These are phyloP conservation scores for Hoplodrina blanda DNA, from an alignment of 2,888 invertebrate species.

Conservation along the genomic window DNA sequence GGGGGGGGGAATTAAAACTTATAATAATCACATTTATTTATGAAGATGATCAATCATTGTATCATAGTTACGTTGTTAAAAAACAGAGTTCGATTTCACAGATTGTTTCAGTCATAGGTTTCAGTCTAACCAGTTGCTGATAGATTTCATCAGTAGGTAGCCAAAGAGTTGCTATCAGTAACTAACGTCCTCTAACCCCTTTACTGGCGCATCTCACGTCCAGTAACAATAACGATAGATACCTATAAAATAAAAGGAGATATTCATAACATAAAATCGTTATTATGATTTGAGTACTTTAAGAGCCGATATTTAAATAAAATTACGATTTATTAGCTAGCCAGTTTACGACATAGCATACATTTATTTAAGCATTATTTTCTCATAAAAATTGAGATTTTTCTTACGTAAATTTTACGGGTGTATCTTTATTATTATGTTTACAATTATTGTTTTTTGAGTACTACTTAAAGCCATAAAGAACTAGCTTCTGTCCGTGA, in stretches of 20 bases:
- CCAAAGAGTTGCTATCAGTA: too few species aligned
- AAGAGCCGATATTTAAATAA: conserved; percentile 33
- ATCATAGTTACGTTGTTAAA: too few species aligned
- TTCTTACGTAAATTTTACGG: conserved; percentile 29
- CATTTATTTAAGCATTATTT: conserved; percentile 32
- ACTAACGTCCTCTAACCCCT: too few species aligned
- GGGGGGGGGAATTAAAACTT: too few species aligned
- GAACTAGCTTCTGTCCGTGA: too few species aligned
- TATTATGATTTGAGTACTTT: conserved; percentile 26
- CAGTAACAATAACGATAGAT: neutral
- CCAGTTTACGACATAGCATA: conserved; percentile 41
- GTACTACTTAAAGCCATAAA: neutral
- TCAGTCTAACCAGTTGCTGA: too few species aligned
- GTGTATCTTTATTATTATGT: conserved; percentile 23
- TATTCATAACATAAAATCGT: conserved; percentile 32
- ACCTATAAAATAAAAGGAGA: conserved; percentile 5
- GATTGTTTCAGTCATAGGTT: too few species aligned
- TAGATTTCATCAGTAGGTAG: too few species aligned
- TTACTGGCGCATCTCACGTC: too few species aligned
- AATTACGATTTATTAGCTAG: conserved; percentile 27
- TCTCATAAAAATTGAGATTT: conserved; percentile 43
- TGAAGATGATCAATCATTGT: too few species aligned
- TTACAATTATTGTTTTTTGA: conserved; percentile 23
- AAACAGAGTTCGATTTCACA: too few species aligned
- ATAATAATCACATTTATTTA: too few species aligned